A percentile compares a stretch with the other conserved stretches of the same genome.
Evolutionary conservation across 1,140 invertebrate species (phyloP).

Genomic region (Hypothenemus hampei): DNA sequence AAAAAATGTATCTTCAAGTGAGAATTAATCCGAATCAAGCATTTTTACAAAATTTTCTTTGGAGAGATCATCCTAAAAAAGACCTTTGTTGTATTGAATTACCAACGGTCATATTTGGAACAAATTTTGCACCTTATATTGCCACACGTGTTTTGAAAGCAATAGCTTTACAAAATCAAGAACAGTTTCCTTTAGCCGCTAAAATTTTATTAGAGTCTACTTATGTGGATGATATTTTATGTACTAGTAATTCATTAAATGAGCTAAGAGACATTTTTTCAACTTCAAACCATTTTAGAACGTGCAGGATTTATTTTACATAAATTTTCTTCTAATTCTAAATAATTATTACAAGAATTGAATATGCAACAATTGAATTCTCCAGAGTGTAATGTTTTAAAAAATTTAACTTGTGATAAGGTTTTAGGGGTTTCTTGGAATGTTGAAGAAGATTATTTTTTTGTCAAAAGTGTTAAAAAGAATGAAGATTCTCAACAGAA

Average conservation of each 20-base stretch:
- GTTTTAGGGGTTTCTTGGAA: constrained; percentile 22
- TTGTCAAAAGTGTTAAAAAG: too few relatives aligned
- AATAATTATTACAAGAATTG: not conserved
- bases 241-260: too few relatives aligned
- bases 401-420: too few relatives aligned
- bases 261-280: too few relatives aligned
- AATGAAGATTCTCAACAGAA: too few relatives aligned
- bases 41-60: constrained; percentile 45
- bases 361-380: not conserved
- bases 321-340: constrained; percentile 14
- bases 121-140: constrained; percentile 37
- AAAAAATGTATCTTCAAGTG: constrained; percentile 46
- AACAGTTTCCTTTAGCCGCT: constrained; percentile 36
- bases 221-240: constrained; percentile 31
- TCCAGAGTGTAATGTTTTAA: not conserved
- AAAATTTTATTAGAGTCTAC: constrained; percentile 15
- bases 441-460: too few relatives aligned
- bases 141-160: constrained; percentile 33
- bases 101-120: constrained; percentile 43
- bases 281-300: not conserved
- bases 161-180: constrained; percentile 30
- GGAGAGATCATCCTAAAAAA: constrained; percentile 33
- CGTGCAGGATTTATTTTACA: constrained; percentile 11
- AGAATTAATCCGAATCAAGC: constrained; percentile 29
- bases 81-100: constrained; percentile 36